Conservation (phyloP, 1,140 invertebrate species). For the Protaetia brevitarsis region DNA sequence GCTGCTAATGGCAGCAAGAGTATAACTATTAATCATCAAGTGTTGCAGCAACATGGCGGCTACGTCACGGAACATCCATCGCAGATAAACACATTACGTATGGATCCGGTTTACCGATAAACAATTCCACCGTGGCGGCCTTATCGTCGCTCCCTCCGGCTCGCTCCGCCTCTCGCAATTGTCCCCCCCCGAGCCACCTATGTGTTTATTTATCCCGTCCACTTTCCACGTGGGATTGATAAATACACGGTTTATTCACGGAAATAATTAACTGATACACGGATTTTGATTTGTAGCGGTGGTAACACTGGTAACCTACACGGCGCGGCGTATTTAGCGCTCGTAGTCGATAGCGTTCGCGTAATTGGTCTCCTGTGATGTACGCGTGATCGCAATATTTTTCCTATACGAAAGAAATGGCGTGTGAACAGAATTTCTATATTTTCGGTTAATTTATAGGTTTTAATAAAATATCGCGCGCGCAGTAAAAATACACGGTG, state of each 20-base stretch:
- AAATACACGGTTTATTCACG: conserved; percentile 18
- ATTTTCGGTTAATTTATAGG: too few species aligned
- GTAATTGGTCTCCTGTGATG: background rate
- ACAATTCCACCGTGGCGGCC: conserved; percentile 44
- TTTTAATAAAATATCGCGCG: too few species aligned
- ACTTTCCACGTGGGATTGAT: conserved; percentile 22
- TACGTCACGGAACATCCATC: conserved; percentile 47
- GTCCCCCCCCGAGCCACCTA: background rate
- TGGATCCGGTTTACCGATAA: conserved; percentile 45
- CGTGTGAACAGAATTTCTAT: too few species aligned
- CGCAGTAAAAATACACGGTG: too few species aligned
- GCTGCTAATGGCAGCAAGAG: conserved; percentile 46
- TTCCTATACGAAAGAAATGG: background rate
- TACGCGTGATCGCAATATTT: background rate
- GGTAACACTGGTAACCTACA: too few species aligned
- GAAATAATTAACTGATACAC: conserved; percentile 22
- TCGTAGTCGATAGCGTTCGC: too few species aligned
- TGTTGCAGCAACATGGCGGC: conserved; percentile 46
- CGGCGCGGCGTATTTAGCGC: background rate
- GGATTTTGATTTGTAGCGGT: conserved; percentile 12
- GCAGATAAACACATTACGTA: conserved; percentile 48
- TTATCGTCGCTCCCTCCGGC: conserved; percentile 30
- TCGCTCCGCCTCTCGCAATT: too few species aligned
- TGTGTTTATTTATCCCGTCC: conserved; percentile 22
- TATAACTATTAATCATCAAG: conserved; percentile 48